phyloP scores from a whole-genome alignment of 2,888 invertebrate species.

The Conchocele bisecta region DNA sequence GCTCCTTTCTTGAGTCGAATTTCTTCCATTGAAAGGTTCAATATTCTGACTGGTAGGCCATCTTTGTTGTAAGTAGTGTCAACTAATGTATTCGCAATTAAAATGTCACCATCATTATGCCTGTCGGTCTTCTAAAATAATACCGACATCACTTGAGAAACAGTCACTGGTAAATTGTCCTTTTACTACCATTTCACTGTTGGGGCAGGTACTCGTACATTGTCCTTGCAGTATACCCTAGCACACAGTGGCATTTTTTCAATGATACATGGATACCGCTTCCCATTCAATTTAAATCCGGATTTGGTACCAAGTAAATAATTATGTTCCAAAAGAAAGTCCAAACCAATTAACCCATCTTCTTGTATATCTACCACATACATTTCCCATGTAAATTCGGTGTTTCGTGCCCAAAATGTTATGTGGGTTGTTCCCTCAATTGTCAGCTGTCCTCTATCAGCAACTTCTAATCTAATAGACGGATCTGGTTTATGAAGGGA shows the following conservation, averaged over 20 bases:
- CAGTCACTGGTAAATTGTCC: not conserved
- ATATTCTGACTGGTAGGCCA: slow-evolving; percentile 8
- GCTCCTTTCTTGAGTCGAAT: not conserved
- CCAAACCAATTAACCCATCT: slow-evolving; percentile 36
- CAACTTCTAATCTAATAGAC: slow-evolving; percentile 9
- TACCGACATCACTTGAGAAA: not conserved
- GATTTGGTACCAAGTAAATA: not conserved
- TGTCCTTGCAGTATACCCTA: not conserved
- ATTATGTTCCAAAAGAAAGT: slow-evolving; percentile 6
- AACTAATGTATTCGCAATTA: not conserved
- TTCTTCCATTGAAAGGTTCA: slow-evolving; percentile 4
- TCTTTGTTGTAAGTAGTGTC: not conserved
- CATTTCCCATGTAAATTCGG: slow-evolving; percentile 27
- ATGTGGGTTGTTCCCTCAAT: slow-evolving; percentile 7
- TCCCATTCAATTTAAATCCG: not conserved
- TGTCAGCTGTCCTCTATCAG: slow-evolving; percentile 8
- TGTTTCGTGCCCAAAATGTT: slow-evolving; percentile 1
- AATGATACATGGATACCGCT: not conserved
- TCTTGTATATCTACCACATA: slow-evolving; percentile 29
- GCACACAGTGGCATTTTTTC: not conserved
- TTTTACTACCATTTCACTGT: slow-evolving; percentile 1
- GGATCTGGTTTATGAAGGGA: not conserved
- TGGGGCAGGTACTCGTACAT: not conserved
- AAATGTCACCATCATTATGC: not conserved
- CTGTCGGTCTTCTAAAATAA: not conserved